Base-by-base conservation (phyloP, 2,888 invertebrate species). In the Icerya purchasi region DNA sequence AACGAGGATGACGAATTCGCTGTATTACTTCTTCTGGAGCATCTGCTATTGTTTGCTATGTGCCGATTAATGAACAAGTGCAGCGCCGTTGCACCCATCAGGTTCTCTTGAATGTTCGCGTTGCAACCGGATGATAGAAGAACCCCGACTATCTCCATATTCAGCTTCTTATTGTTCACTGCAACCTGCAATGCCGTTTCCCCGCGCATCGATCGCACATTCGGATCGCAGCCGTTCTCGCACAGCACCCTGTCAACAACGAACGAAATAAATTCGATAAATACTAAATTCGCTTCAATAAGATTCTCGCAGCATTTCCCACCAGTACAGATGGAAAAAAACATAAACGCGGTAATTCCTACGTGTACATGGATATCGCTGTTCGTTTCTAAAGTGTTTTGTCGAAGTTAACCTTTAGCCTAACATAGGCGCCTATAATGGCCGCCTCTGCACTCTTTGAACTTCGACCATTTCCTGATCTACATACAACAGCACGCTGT, bases 111-210 rank as follows among this genome's bases (percentile, higher is more conserved):
- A 3, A 70, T 69, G 58, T 66, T 64, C 2, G 71, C 65, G 25
- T 71, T 70, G 60, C 71, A 71, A 20, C 67, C 69, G 58, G 69
- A 65, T 53, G 68, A 67, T 36, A 72, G 62, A 2, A 71, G 67
- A 56, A 69, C 65, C 57, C 64, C 67, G 10, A 71, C 69, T 58
- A 70, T 68, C 61, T 67, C 66, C 22, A 68, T 67, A 53, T 68
- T 68, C 50, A 62, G 61, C 20, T 59, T 62, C 36, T 61, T 61
- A 14, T 61, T 58, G 25, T 67, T 62, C 55, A 70, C 69, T 21
- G 67, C 69, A 56, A 70, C 65, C 61, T 71, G 72, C 2, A 72
- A 66, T 1, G 71, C 72, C 3, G 70, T 71, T 64, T 71, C 71
- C 2, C 72, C 72, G 22, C 70, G 67, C 2, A 70, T 68, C 18